Conservation (phyloP, 2,113 vertebrate species). For the Phylloscopus whistleri region DNA sequence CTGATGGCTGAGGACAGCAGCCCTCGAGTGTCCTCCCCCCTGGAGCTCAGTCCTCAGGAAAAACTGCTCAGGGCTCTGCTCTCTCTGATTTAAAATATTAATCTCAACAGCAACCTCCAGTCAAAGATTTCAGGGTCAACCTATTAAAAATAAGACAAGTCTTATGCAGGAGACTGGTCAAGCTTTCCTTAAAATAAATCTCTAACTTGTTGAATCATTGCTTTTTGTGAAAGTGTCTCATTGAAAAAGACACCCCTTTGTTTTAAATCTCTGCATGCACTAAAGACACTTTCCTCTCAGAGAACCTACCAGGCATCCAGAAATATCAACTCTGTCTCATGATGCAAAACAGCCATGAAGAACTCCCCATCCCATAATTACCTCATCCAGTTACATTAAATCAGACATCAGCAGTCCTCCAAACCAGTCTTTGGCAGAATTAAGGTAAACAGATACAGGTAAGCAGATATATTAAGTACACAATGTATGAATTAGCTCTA, state of each 20-base stretch:
- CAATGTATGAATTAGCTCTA: background rate
- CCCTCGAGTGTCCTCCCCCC: background rate
- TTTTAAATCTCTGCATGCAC: background rate
- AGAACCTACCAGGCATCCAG: background rate
- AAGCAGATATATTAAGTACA: background rate
- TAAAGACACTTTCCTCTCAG: background rate
- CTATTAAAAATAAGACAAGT: background rate
- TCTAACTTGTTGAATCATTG: background rate
- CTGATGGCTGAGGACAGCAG: background rate
- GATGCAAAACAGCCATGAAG: background rate
- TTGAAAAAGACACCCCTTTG: background rate
- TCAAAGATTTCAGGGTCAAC: background rate
- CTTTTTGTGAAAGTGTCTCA: background rate
- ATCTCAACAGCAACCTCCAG: background rate
- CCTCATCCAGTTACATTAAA: background rate
- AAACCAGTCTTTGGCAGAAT: background rate
- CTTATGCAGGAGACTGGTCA: background rate
- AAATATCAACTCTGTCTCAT: background rate
- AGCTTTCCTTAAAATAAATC: background rate
- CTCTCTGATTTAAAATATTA: background rate
- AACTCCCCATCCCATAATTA: background rate
- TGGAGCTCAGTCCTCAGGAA: background rate
- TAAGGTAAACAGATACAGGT: background rate
- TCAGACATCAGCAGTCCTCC: background rate
- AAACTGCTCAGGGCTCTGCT: background rate